A percentile compares a stretch with the other conserved stretches of the same genome.
These are phyloP conservation scores for Fabriciana adippe DNA, from an alignment of 2,888 invertebrate genomes.

Conservation along the genomic window DNA sequence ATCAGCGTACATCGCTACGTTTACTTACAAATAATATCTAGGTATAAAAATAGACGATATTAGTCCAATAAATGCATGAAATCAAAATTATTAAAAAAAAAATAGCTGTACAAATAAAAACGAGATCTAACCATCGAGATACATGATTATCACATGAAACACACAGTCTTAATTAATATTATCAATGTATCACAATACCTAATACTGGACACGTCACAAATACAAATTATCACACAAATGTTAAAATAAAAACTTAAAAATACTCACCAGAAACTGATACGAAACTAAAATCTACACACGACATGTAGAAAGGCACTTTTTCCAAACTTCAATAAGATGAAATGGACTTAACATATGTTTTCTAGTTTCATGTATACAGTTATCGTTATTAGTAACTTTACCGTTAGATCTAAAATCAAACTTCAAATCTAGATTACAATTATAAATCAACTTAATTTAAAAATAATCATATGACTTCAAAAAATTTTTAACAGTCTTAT, in stretches of 20 bases:
- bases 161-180: constrained; percentile 53
- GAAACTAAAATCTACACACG: constrained; percentile 33
- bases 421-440: not conserved
- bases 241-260: constrained; percentile 21
- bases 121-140: constrained; percentile 54
- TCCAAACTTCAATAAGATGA: constrained; percentile 27
- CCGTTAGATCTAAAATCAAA: not conserved
- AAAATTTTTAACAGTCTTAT: constrained; percentile 14
- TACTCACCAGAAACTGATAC: constrained; percentile 25
- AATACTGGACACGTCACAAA: constrained; percentile 64
- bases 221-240: constrained; percentile 56
- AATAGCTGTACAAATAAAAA: constrained; percentile 43
- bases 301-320: constrained; percentile 36
- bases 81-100: constrained; percentile 30
- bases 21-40: constrained; percentile 28
- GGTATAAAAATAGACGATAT: constrained; percentile 43
- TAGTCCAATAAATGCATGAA: constrained; percentile 37
- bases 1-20: constrained; percentile 26
- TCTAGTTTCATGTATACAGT: constrained; percentile 9
- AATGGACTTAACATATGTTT: constrained; percentile 21
- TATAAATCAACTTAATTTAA: not conserved
- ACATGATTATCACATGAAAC: constrained; percentile 49
- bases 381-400: constrained; percentile 3
- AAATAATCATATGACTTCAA: constrained; percentile 10
- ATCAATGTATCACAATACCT: constrained; percentile 51